These are phyloP conservation scores for Smutsia temminckii DNA, from an alignment of 2,797 vertebrate genomes.

Conservation along the genomic window DNA sequence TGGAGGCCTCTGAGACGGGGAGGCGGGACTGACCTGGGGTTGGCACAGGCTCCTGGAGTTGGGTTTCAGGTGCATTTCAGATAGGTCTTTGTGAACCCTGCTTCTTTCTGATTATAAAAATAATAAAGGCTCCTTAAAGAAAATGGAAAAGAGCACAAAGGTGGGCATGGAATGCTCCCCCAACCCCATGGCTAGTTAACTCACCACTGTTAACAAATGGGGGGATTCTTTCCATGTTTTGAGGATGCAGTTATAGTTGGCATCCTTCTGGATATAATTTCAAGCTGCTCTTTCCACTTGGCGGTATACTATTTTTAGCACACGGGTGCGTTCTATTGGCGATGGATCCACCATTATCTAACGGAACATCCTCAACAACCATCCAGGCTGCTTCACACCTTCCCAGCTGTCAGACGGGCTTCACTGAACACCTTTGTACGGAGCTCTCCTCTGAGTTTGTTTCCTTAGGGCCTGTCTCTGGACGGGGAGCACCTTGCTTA, in stretches of 20 bases:
- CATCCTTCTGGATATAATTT: rapidly evolving
- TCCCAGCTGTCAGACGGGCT: background rate
- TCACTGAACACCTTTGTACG: rapidly evolving
- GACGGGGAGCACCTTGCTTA: rapidly evolving
- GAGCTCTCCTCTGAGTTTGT: no score
- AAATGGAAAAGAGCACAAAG: rapidly evolving
- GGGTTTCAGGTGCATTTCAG: background rate
- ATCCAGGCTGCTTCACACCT: rapidly evolving
- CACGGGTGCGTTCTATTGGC: rapidly evolving
- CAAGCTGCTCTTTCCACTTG: background rate
- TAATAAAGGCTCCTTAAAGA: background rate
- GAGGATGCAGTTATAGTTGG: rapidly evolving
- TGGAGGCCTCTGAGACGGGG: rapidly evolving
- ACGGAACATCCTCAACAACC: rapidly evolving
- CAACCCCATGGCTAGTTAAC: rapidly evolving
- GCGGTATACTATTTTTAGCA: rapidly evolving
- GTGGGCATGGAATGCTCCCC: rapidly evolving
- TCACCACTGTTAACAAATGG: rapidly evolving
- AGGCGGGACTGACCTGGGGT: rapidly evolving
- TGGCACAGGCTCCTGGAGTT: no score
- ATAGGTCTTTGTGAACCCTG: background rate
- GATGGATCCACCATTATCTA: rapidly evolving
- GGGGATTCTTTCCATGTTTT: rapidly evolving
- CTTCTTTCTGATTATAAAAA: background rate
- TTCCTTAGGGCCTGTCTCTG: no score